A percentile compares a stretch with the other conserved stretches of the same genome.
These are phyloP conservation scores for Elachura formosa DNA, from an alignment of 2,113 vertebrate genomes.

Conservation along the genomic window DNA sequence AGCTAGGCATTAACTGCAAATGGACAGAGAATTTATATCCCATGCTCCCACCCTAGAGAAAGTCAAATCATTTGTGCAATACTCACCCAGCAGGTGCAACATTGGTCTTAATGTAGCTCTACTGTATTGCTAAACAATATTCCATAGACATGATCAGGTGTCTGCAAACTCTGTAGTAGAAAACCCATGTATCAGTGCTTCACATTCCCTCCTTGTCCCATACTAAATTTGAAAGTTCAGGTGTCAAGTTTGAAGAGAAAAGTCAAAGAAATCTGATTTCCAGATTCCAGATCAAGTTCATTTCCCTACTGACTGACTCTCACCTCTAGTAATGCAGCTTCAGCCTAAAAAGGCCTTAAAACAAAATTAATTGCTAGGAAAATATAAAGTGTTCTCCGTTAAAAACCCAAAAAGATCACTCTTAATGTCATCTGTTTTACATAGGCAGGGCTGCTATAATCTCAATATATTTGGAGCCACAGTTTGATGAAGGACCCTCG, in stretches of 20 bases:
- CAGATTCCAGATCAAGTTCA: background rate
- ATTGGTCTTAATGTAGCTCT: background rate
- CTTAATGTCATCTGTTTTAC: background rate
- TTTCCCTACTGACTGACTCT: background rate
- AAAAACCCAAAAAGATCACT: background rate
- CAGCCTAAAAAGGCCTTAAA: background rate
- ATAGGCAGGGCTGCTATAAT: background rate
- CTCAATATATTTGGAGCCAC: background rate
- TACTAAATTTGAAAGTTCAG: background rate
- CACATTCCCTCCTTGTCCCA: background rate
- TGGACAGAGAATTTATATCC: background rate
- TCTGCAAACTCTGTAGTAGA: background rate
- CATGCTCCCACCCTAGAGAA: background rate
- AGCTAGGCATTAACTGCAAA: background rate
- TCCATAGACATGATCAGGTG: accelerated
- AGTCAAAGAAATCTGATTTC: background rate
- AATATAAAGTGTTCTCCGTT: background rate
- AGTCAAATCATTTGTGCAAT: background rate
- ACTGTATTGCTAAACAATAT: background rate
- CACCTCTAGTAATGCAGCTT: background rate
- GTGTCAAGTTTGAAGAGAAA: background rate
- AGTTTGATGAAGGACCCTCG: background rate
- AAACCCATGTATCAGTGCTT: background rate
- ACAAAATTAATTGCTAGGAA: background rate
- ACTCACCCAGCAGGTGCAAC: accelerated